These are phyloP conservation scores for Papilio gigon DNA, from an alignment of 2,888 invertebrate genomes.

Conservation along the genomic window DNA sequence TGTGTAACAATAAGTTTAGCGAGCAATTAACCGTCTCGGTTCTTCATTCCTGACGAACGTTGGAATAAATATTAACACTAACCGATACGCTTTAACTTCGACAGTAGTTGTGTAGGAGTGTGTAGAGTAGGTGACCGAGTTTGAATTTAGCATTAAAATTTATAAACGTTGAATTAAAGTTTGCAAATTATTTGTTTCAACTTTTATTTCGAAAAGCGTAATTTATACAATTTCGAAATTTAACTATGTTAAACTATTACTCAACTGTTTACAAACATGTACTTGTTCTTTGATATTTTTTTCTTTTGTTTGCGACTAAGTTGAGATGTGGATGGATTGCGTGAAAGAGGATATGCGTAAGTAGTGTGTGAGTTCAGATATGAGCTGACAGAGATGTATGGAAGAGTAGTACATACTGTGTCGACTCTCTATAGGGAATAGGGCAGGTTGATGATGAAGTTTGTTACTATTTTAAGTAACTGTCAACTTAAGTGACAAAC, in stretches of 20 bases:
- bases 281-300: too few relatives aligned
- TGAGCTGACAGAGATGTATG: too few relatives aligned
- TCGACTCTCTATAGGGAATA: too few relatives aligned
- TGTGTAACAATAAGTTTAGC: slow-evolving; percentile 57
- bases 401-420: too few relatives aligned
- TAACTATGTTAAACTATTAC: background rate
- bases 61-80: slow-evolving; percentile 49
- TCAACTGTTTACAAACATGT: too few relatives aligned
- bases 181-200: background rate
- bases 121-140: slow-evolving; percentile 24
- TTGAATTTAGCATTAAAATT: slow-evolving; percentile 8
- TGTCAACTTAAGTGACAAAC: too few relatives aligned
- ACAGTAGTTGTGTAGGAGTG: slow-evolving; percentile 9
- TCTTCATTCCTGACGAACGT: slow-evolving; percentile 57
- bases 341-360: too few relatives aligned
- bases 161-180: slow-evolving; percentile 26
- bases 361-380: too few relatives aligned
- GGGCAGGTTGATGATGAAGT: too few relatives aligned
- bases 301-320: too few relatives aligned
- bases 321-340: too few relatives aligned
- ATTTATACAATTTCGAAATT: background rate
- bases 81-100: slow-evolving; percentile 36
- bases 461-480: too few relatives aligned
- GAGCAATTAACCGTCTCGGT: slow-evolving; percentile 63
- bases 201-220: background rate